Conservation (phyloP, 2,888 invertebrate species). For the Dynastes grantii region DNA sequence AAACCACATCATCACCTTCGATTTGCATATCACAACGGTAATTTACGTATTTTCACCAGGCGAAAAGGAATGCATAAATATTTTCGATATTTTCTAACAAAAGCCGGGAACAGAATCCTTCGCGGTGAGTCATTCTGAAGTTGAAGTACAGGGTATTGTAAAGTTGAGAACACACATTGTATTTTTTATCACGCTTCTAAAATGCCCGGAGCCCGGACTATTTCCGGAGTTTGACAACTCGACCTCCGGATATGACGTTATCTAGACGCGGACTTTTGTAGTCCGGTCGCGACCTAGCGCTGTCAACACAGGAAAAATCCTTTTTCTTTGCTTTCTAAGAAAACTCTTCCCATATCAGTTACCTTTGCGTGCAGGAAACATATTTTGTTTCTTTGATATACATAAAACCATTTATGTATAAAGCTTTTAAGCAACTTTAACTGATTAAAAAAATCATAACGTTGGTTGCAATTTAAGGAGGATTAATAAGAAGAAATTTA, state of each 20-base stretch:
- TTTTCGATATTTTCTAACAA: conserved; percentile 42
- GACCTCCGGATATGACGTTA: conserved; percentile 70
- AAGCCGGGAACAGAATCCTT: conserved; percentile 37
- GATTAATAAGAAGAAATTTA: too few relatives aligned
- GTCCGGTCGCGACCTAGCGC: conserved; percentile 60
- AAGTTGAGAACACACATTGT: conserved; percentile 62
- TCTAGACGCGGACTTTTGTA: conserved; percentile 66
- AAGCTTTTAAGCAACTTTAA: background rate
- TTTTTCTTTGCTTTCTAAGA: conserved; percentile 52
- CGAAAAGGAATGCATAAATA: conserved; percentile 44
- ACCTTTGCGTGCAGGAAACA: conserved; percentile 38
- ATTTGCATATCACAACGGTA: conserved; percentile 24
- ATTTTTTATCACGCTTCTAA: conserved; percentile 67
- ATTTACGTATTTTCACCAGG: conserved; percentile 24
- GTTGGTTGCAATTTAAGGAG: background rate
- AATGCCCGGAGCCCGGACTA: conserved; percentile 67
- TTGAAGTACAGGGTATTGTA: conserved; percentile 54
- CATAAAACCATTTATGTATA: conserved; percentile 24
- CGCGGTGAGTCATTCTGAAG: conserved; percentile 51
- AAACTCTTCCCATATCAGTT: conserved; percentile 47
- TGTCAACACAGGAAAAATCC: conserved; percentile 53
- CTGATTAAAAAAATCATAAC: conserved; percentile 1
- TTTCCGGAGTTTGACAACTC: conserved; percentile 70
- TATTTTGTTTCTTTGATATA: conserved; percentile 45
- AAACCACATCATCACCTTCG: background rate